Conservation (phyloP, 1,140 invertebrate genomes). For the Doryteuthis pealeii region DNA sequence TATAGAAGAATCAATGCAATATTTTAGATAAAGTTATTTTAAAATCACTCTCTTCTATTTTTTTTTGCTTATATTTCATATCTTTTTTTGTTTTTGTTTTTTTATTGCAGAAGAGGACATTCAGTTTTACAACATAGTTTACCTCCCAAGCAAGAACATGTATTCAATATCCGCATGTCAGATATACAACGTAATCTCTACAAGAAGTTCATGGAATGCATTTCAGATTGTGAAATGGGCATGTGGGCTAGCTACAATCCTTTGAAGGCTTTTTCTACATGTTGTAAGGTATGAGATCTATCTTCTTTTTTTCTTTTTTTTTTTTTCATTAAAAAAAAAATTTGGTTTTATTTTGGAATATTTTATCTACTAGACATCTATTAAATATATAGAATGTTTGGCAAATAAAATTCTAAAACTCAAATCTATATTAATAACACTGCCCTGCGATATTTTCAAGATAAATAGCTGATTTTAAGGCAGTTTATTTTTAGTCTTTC, state of each 20-base stretch:
- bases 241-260: conserved; percentile 83
- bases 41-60: no score
- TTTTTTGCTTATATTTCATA: no score
- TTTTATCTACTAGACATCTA: background rate
- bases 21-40: no score
- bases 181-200: conserved; percentile 82
- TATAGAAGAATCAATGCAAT: no score
- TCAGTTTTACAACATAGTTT: conserved; percentile 85
- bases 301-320: background rate
- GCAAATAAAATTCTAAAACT: no score
- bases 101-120: conserved; percentile 85
- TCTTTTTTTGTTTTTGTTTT: no score
- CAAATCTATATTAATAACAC: no score
- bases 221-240: conserved; percentile 37
- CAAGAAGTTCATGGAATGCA: conserved; percentile 64
- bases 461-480: no score
- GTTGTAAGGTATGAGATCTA: conserved; percentile 84
- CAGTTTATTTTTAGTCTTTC: no score
- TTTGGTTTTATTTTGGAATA: background rate
- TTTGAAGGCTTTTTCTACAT: conserved; percentile 95
- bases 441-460: no score
- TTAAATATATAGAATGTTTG: no score
- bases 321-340: no score
- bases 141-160: conserved; percentile 93
- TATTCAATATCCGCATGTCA: conserved; percentile 82